A percentile compares a stretch with the other conserved stretches of the same genome.
These are phyloP conservation scores for Mayetiola destructor DNA, from an alignment of 2,888 invertebrate genomes.

Conservation along the genomic window DNA sequence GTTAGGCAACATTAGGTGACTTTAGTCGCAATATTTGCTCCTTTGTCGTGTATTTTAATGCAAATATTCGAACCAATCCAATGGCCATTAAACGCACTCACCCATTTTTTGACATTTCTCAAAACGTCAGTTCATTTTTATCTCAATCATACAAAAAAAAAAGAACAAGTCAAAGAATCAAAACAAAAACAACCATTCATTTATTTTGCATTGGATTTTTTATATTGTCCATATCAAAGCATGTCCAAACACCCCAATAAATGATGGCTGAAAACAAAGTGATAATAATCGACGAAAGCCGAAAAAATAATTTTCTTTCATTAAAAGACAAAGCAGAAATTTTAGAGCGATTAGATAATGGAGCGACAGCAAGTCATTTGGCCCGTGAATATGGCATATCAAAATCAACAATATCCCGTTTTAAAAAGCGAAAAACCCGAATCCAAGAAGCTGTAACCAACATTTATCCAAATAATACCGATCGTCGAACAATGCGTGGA, in stretches of 20 bases:
- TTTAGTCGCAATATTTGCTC: too few species aligned
- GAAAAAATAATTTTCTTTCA: conserved; percentile 9
- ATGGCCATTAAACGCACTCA: too few species aligned
- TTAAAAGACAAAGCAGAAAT: conserved; percentile 6
- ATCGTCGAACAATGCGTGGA: background rate
- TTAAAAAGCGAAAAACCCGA: background rate
- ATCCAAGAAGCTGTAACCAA: background rate
- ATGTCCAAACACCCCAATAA: background rate
- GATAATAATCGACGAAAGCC: conserved; percentile 12
- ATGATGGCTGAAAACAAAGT: background rate
- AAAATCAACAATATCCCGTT: conserved; percentile 5
- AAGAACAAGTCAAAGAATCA: background rate
- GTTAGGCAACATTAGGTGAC: too few species aligned
- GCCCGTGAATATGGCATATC: conserved; percentile 3
- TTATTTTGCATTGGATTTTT: background rate
- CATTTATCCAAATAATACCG: conserved; percentile 10
- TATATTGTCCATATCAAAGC: too few species aligned
- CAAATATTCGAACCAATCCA: too few species aligned
- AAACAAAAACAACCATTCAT: background rate
- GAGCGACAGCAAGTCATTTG: background rate
- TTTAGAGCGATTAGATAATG: background rate
- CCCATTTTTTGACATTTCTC: background rate
- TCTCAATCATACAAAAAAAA: background rate
- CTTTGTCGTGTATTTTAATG: too few species aligned
- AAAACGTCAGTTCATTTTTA: background rate